Evolutionary conservation across 2,113 vertebrate genomes (phyloP).

Genomic region (Cyprinodon brontotheroides): DNA sequence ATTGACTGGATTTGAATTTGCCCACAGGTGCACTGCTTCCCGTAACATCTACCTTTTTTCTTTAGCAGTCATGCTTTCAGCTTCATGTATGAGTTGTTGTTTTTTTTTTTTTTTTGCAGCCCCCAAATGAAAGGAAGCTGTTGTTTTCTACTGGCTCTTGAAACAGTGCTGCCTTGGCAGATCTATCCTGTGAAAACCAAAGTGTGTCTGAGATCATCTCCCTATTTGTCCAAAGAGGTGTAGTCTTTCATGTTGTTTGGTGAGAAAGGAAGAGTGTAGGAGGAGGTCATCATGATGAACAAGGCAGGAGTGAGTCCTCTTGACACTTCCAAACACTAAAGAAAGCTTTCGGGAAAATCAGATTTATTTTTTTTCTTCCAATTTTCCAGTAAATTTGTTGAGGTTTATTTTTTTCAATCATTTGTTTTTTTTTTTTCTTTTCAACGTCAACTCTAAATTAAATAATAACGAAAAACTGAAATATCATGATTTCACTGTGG

Average conservation of each 20-base stretch:
- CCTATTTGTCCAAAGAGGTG: conserved; percentile 14
- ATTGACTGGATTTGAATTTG: conserved; percentile 21
- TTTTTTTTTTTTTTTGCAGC: not conserved
- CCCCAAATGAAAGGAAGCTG: conserved; percentile 13
- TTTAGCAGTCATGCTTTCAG: conserved; percentile 23
- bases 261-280: not conserved
- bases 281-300: conserved; percentile 9
- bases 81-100: not conserved
- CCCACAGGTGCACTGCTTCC: conserved; percentile 31
- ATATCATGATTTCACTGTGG: too few relatives aligned
- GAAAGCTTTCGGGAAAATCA: not conserved
- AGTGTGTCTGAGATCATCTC: conserved; percentile 12
- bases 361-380: not conserved
- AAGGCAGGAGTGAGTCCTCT: not conserved
- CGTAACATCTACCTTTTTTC: conserved; percentile 7
- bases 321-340: conserved; percentile 4
- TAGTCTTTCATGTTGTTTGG: not conserved
- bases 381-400: not conserved
- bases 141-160: conserved; percentile 18
- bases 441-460: not conserved
- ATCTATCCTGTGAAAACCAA: not conserved
- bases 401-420: not conserved
- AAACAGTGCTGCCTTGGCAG: conserved; percentile 32
- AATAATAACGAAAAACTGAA: too few relatives aligned
- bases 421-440: not conserved